These are phyloP conservation scores for Nymphalis polychloros DNA, from an alignment of 2,888 invertebrate species.

Conservation along the genomic window DNA sequence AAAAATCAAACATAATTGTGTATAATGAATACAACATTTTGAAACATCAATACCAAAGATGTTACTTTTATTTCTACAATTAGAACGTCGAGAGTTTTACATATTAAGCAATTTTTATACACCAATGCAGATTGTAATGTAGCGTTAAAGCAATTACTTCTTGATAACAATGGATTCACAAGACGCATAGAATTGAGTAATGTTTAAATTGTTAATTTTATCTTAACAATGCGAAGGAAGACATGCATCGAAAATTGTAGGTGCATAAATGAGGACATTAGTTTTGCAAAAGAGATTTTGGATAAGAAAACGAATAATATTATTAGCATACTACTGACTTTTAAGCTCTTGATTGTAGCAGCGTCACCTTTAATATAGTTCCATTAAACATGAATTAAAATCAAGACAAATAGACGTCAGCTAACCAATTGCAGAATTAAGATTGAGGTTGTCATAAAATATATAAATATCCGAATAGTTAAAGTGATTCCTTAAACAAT, in stretches of 20 bases:
- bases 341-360: too few relatives aligned
- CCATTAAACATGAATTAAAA: too few relatives aligned
- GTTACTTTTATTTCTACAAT: neutral
- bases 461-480: neutral
- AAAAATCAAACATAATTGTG: too few relatives aligned
- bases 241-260: neutral
- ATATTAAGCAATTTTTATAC: neutral
- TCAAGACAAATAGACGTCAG: too few relatives aligned
- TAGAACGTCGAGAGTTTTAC: slow-evolving; percentile 5
- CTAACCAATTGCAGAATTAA: too few relatives aligned
- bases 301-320: too few relatives aligned
- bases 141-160: slow-evolving; percentile 12
- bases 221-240: slow-evolving; percentile 10
- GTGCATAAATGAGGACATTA: neutral
- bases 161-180: slow-evolving; percentile 13
- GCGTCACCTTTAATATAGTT: too few relatives aligned
- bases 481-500: neutral
- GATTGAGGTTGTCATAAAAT: neutral
- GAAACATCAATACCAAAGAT: too few relatives aligned
- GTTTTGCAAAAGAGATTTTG: neutral
- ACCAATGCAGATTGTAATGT: slow-evolving; percentile 6
- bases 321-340: too few relatives aligned
- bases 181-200: slow-evolving; percentile 13
- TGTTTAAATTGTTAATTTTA: slow-evolving; percentile 11
- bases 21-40: too few relatives aligned